These are phyloP conservation scores for Australoheros facetus DNA, from an alignment of 2,797 vertebrate species.

Conservation along the genomic window DNA sequence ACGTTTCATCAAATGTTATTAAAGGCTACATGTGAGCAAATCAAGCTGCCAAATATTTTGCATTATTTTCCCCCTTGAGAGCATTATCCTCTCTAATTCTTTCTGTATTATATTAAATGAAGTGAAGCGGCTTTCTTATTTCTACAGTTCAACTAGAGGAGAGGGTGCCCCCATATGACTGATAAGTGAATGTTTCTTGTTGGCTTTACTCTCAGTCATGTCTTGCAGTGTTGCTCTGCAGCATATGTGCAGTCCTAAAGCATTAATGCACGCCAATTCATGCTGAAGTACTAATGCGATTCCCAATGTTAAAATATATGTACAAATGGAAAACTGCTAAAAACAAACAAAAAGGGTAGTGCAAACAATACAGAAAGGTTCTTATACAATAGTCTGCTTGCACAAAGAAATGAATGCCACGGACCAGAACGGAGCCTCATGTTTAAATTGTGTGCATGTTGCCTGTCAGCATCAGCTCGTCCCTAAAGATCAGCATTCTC, in stretches of 20 bases:
- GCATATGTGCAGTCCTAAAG: not conserved
- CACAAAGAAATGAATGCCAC: slow-evolving; percentile 42
- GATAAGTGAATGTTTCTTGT: slow-evolving; percentile 1
- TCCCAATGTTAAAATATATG: not conserved
- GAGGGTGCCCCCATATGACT: slow-evolving; percentile 72
- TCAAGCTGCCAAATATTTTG: slow-evolving; percentile 53
- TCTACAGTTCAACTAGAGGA: slow-evolving; percentile 44
- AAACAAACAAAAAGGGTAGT: not conserved
- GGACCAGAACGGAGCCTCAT: slow-evolving; percentile 38
- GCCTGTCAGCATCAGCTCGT: slow-evolving; percentile 60
- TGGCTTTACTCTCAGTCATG: slow-evolving; percentile 1
- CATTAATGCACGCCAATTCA: slow-evolving; percentile 7
- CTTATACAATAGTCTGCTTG: slow-evolving; percentile 28
- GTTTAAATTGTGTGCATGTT: slow-evolving; percentile 55
- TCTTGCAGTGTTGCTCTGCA: slow-evolving; percentile 6
- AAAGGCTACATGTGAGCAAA: slow-evolving; percentile 41
- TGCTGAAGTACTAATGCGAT: not conserved
- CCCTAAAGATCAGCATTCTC: slow-evolving; percentile 71
- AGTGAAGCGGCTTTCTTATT: slow-evolving; percentile 26
- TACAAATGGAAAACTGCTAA: not conserved
- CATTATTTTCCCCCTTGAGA: slow-evolving; percentile 52
- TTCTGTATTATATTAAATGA: slow-evolving; percentile 53
- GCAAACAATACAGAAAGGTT: slow-evolving; percentile 9
- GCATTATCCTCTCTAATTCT: slow-evolving; percentile 50
- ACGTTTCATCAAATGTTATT: slow-evolving; percentile 50